Conservation (phyloP, 1,140 invertebrate species). For the Bacillus rossius region DNA sequence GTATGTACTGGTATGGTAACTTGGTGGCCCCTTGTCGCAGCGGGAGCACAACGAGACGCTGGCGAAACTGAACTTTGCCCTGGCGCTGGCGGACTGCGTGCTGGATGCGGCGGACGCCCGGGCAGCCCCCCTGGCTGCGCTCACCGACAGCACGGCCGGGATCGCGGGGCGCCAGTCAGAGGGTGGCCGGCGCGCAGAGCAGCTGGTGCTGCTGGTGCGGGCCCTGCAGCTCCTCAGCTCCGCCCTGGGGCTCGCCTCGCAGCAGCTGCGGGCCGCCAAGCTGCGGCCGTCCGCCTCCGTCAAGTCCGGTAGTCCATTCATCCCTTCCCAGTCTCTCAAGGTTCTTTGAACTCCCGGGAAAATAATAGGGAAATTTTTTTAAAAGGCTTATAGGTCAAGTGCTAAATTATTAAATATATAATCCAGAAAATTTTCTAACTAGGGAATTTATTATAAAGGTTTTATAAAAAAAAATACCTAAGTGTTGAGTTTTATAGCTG, state of each 20-base stretch:
- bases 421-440: no score
- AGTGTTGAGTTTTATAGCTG: no score
- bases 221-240: constrained; percentile 90
- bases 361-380: no score
- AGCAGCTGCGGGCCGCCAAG: constrained; percentile 74
- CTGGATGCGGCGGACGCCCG: constrained; percentile 76
- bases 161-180: constrained; percentile 43
- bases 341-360: no score
- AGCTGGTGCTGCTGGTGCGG: constrained; percentile 84
- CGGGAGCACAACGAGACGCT: constrained; percentile 91
- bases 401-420: no score
- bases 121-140: constrained; percentile 60
- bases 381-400: no score
- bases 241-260: constrained; percentile 83
- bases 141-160: constrained; percentile 39
- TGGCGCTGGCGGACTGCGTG: constrained; percentile 86
- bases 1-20: no score
- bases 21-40: constrained; percentile 36
- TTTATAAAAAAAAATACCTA: no score
- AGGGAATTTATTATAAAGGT: no score
- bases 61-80: constrained; percentile 89
- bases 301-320: constrained; percentile 82
- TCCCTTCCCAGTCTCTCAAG: no score
- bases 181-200: constrained; percentile 60
- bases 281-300: constrained; percentile 88